Evolutionary conservation across 2,888 invertebrate genomes (phyloP).

Genomic region (Ochropacha duplaris): DNA sequence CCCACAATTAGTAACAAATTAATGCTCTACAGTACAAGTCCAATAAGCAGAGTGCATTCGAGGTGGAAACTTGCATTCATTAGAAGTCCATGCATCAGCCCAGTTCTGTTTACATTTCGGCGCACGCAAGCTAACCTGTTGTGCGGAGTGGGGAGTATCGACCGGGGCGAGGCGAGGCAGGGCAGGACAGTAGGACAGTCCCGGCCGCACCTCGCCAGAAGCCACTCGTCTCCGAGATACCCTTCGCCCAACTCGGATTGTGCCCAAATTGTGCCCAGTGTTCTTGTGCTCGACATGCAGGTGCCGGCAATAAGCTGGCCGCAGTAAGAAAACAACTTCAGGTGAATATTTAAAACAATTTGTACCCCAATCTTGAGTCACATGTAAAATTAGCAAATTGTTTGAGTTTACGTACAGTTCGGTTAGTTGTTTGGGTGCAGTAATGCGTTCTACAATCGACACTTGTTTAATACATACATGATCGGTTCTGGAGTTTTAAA

Average conservation of each 20-base stretch:
- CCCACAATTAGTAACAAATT: background rate
- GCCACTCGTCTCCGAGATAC: slow-evolving; percentile 17
- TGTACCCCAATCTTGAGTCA: background rate
- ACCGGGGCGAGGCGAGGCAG: slow-evolving; percentile 55
- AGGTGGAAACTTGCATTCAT: background rate
- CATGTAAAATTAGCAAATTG: background rate
- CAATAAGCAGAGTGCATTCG: background rate
- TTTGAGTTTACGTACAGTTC: background rate
- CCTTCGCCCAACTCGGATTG: slow-evolving; percentile 21
- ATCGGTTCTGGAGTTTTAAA: background rate
- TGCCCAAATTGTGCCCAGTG: slow-evolving; percentile 30
- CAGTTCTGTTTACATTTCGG: slow-evolving; percentile 43
- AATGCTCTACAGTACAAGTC: no score
- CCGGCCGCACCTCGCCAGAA: slow-evolving; percentile 40
- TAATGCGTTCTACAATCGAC: background rate
- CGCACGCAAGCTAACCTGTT: slow-evolving; percentile 77
- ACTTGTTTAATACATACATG: background rate
- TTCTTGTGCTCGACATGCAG: slow-evolving; percentile 40
- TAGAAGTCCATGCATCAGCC: slow-evolving; percentile 5
- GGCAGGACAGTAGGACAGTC: slow-evolving; percentile 65
- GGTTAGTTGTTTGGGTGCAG: background rate
- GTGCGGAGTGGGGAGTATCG: slow-evolving; percentile 57
- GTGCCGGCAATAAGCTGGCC: slow-evolving; percentile 56
- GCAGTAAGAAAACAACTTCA: slow-evolving; percentile 60
- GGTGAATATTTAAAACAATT: slow-evolving; percentile 36